Evolutionary conservation across 1,140 invertebrate species (phyloP).

Genomic region (Galleria mellonella): DNA sequence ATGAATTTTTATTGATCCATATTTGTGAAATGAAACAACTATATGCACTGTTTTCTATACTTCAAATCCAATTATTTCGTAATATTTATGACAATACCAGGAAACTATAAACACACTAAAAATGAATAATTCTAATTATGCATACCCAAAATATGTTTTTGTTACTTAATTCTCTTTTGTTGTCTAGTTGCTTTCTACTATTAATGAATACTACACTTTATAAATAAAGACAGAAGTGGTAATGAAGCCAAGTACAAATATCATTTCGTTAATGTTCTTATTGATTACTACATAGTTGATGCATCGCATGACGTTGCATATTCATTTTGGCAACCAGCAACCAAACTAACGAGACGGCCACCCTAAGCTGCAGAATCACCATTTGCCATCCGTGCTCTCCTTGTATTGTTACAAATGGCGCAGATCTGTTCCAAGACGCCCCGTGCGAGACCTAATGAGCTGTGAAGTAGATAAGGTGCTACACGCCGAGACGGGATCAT

Average conservation of each 20-base stretch:
- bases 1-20: slow-evolving; percentile 25
- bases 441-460: slow-evolving; percentile 67
- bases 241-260: slow-evolving; percentile 58
- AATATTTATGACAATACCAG: no score
- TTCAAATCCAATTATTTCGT: no score
- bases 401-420: slow-evolving; percentile 70
- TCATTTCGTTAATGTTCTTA: slow-evolving; percentile 62
- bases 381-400: slow-evolving; percentile 47
- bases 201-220: no score
- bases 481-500: slow-evolving; percentile 51
- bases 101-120: no score
- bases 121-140: no score
- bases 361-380: slow-evolving; percentile 49
- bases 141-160: no score
- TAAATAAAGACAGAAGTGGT: slow-evolving; percentile 25
- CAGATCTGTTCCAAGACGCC: slow-evolving; percentile 54
- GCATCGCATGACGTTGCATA: slow-evolving; percentile 33
- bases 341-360: slow-evolving; percentile 45
- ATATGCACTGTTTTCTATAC: no score
- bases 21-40: no score
- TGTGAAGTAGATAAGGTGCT: slow-evolving; percentile 71
- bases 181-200: no score
- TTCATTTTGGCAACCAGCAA: neutral
- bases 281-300: slow-evolving; percentile 56
- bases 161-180: no score